Conservation (phyloP, 2,113 vertebrate genomes). For the Erythrolamprus reginae region DNA sequence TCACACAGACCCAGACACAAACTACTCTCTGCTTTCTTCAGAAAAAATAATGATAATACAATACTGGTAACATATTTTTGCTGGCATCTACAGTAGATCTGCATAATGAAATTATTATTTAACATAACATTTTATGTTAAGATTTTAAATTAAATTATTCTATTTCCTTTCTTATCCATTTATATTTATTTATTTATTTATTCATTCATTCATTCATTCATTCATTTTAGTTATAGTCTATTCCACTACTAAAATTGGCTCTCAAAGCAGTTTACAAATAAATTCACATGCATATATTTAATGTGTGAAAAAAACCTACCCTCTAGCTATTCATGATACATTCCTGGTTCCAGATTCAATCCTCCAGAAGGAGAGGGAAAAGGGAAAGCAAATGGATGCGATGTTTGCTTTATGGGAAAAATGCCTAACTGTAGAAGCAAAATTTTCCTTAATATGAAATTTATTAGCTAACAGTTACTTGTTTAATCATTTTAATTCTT, state of each 20-base stretch:
- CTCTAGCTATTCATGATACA: not conserved
- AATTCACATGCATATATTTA: not conserved
- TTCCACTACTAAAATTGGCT: not conserved
- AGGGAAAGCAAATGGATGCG: not conserved
- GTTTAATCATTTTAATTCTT: constrained; percentile 1
- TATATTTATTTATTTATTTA: not conserved
- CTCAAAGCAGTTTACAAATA: not conserved
- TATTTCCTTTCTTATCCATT: constrained; percentile 13
- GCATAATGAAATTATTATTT: not conserved
- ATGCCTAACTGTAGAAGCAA: not conserved
- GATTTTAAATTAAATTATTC: constrained; percentile 56
- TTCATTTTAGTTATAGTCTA: not conserved
- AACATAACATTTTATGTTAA: constrained; percentile 43
- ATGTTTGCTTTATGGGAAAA: not conserved
- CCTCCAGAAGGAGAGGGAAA: not conserved
- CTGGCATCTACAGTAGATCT: not conserved
- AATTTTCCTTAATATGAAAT: not conserved
- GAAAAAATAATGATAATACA: not conserved
- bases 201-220: not conserved
- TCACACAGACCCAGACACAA: not conserved
- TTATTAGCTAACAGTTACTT: not conserved
- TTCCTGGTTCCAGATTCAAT: not conserved
- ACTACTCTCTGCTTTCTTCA: not conserved
- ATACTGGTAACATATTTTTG: not conserved
- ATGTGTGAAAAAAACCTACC: not conserved